phyloP scores from a whole-genome alignment of 2,888 invertebrate species.

The Trimorus sp. region DNA sequence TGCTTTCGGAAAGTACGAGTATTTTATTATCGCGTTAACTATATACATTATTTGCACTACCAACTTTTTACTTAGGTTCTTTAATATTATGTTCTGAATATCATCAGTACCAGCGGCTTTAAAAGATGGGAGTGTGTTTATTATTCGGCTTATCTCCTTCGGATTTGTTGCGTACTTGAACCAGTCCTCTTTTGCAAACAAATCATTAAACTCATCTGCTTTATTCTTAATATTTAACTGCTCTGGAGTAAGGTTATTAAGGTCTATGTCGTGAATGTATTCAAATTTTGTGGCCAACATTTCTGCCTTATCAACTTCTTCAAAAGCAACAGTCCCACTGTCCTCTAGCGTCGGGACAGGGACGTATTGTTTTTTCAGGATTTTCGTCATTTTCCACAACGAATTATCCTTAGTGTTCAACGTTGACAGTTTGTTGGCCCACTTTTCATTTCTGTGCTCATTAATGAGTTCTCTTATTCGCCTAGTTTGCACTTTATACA shows the following conservation, averaged over 20 bases:
- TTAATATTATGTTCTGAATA: conserved; percentile 57
- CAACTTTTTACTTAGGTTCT: conserved; percentile 51
- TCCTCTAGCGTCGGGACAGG: conserved; percentile 30
- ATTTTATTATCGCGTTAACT: conserved; percentile 44
- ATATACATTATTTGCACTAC: conserved; percentile 48
- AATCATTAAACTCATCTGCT: conserved; percentile 4
- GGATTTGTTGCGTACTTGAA: conserved; percentile 26
- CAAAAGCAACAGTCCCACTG: background rate
- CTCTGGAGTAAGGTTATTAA: conserved; percentile 20
- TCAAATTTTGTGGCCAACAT: conserved; percentile 40
- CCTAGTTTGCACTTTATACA: no score
- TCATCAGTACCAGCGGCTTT: conserved; percentile 58
- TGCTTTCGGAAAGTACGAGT: conserved; percentile 42
- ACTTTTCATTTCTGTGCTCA: conserved; percentile 41
- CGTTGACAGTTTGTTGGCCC: conserved; percentile 39
- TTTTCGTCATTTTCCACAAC: conserved; percentile 52
- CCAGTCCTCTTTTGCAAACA: conserved; percentile 19
- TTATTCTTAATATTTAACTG: conserved; percentile 10
- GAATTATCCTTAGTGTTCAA: conserved; percentile 43
- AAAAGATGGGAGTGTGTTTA: conserved; percentile 18
- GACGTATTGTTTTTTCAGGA: conserved; percentile 36
- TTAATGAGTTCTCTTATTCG: no score
- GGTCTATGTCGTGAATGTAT: conserved; percentile 48
- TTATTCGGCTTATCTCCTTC: conserved; percentile 26
- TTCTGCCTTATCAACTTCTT: conserved; percentile 49